Evolutionary conservation across 2,888 invertebrate genomes (phyloP).

Genomic region (Pachydiplax longipennis): DNA sequence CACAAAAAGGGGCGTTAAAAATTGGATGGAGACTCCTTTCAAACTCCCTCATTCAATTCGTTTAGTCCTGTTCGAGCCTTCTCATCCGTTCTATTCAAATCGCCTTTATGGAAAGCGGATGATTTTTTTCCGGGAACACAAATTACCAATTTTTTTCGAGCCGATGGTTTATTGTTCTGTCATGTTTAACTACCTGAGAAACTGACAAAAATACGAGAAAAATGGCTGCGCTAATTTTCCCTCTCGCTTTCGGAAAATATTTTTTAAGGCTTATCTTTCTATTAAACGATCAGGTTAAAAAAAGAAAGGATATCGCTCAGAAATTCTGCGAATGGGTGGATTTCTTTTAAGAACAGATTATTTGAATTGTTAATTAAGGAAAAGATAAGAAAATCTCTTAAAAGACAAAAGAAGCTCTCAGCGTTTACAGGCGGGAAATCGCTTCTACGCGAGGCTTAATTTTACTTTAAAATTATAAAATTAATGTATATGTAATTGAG

Average conservation of each 20-base stretch:
- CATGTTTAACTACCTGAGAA: neutral
- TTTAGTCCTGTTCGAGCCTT: constrained; percentile 27
- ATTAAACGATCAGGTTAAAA: neutral
- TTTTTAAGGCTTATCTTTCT: neutral
- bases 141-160: neutral
- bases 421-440: neutral
- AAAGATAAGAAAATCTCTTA: neutral
- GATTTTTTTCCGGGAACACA: neutral
- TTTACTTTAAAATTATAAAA: neutral
- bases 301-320: neutral
- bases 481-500: neutral
- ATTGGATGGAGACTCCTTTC: neutral
- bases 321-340: neutral
- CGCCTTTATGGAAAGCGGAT: neutral
- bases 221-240: neutral
- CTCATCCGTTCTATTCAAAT: constrained; percentile 36
- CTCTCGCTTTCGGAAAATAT: neutral
- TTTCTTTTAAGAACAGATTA: neutral
- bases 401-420: neutral
- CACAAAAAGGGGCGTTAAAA: neutral
- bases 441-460: neutral
- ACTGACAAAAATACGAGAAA: neutral
- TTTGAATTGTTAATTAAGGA: neutral
- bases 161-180: neutral
- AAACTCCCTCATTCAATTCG: constrained; percentile 25